Percentiles rank a stretch among this genome's conserved stretches.
These are phyloP conservation scores for Choloepus hoffmanni DNA, from an alignment of 2,113 vertebrate species.

Conservation along the genomic window DNA sequence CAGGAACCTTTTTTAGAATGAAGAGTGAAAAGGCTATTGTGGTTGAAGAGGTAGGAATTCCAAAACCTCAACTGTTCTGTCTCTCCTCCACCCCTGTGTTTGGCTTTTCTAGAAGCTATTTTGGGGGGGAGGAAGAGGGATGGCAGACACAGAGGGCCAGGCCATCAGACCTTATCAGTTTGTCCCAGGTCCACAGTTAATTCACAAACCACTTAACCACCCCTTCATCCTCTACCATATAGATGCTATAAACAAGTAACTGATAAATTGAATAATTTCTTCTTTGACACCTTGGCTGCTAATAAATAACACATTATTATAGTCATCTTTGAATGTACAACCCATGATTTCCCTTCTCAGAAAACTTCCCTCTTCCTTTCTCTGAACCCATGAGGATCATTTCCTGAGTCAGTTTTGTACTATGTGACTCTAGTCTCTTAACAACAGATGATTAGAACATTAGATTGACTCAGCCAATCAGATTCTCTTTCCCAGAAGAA, in stretches of 20 bases:
- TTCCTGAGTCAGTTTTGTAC: neutral
- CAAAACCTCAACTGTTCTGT: neutral
- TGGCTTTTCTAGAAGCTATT: neutral
- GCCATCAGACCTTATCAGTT: neutral
- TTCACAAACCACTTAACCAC: slow-evolving; percentile 21
- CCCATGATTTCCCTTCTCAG: neutral
- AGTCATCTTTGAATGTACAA: neutral
- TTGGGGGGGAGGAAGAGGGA: neutral
- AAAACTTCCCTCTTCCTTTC: neutral
- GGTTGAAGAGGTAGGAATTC: neutral
- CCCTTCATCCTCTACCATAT: slow-evolving; percentile 8
- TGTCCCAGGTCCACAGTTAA: slow-evolving; percentile 38
- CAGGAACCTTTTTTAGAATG: neutral
- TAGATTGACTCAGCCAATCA: neutral
- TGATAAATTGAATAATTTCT: neutral
- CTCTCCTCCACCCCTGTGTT: neutral
- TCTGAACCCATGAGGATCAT: neutral
- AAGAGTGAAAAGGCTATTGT: neutral
- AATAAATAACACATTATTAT: neutral
- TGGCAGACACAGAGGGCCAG: neutral
- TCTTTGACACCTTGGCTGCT: neutral
- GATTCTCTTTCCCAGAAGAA: neutral
- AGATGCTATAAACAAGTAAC: slow-evolving; percentile 9
- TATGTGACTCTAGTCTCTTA: neutral
- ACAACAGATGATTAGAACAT: neutral